Base-by-base conservation (phyloP, 1,140 invertebrate species). In the Ceratitis capitata region DNA sequence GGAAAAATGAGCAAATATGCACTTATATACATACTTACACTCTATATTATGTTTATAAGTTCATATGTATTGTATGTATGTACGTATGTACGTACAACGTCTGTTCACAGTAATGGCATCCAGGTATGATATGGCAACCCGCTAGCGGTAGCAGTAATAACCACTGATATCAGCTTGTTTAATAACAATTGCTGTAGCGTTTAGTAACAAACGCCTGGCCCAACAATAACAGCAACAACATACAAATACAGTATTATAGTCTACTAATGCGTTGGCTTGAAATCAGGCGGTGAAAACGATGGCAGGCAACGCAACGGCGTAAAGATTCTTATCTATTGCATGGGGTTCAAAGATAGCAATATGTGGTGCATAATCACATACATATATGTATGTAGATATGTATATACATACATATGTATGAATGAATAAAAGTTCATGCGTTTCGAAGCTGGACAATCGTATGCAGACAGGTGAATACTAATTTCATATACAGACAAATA, bases 161-260 rank as follows among this genome's bases (percentile, higher is more conserved):
- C 45, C 51, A n/a, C 69, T 45, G 69, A 78, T 78, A 78, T 78
- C 69, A 78, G 39, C 69, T 45, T 78, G 69, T 78, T 78, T 78
- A 78, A 78, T 78, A 78, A 78, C 69, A 78, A 78, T 78, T 35
- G 69, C 69, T 45, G 69, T 78, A 45, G 69, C 39, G 19, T 78
- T 78, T 78, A 78, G 45, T 45, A 78, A 78, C 69, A 78, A 78
- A 42, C 16, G 39, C 6, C 19, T 4, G n/a, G 12, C n/a, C 23
- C 19, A 10, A 78, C 69, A 45, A 74, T 5, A 78, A 45, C 69
- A 39, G 45, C 69, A 47, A 9, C 19, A 35, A 64, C 19, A 42
- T 4, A 2, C 9, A 78, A 78, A 5, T 1, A 2, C 39, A 45
- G 5, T 64, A 12, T 2, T 26, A n/a, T 16, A 64, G 39, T 26